Base-by-base conservation (phyloP, 2,888 invertebrate species). In the Andrena flavipes region DNA sequence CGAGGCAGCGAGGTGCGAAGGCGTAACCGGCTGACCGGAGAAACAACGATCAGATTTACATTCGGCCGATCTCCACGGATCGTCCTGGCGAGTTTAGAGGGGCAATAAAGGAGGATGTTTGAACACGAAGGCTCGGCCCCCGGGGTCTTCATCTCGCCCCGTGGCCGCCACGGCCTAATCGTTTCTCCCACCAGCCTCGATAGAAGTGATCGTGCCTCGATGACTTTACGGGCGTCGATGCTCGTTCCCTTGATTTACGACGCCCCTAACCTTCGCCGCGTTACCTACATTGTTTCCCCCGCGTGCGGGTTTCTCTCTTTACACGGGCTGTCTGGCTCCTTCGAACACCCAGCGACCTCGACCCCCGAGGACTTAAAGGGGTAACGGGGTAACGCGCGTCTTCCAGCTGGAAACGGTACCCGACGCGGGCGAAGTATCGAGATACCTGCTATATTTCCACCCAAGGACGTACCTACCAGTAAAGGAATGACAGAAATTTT, bases 171-270 rank as follows among this genome's bases (percentile, higher is more conserved):
- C 79, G 81, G 80, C 84, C 86, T 89, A 89, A 89, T 89, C 87
- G 88, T 69, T 80, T 81, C 87, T 88, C 84, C 82, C 79, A 84
- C 76, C 83, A 83, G 74, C 75, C 84, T 88, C 88, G 89, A 89
- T 89, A 90, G 88, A 87, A 91, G 90, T 89, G 91, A 91, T 91
- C 90, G 90, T 87, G 87, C 84, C 89, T 26, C 92, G 92, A 92
- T 91, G 92, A 92, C 90, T 92, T 92, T 92, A 92, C 92, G 92
- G 91, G 89, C 91, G 90, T 92, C 92, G 93, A 92, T 92, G 91
- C 92, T 92, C 91, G 91, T 92, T 92, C 88, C 82, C 88, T 89
- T 93, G 92, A 93, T 92, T 93, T 93, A 93, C 91, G 91, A 88
- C 90, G 86, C 90, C 83, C 90, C 91, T 90, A 92, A 92, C 92